Evolutionary conservation across 2,113 vertebrate genomes (phyloP), one percentile per base, ranked within the genome.

Genomic region (Tychaedon coryphoeus): DNA sequence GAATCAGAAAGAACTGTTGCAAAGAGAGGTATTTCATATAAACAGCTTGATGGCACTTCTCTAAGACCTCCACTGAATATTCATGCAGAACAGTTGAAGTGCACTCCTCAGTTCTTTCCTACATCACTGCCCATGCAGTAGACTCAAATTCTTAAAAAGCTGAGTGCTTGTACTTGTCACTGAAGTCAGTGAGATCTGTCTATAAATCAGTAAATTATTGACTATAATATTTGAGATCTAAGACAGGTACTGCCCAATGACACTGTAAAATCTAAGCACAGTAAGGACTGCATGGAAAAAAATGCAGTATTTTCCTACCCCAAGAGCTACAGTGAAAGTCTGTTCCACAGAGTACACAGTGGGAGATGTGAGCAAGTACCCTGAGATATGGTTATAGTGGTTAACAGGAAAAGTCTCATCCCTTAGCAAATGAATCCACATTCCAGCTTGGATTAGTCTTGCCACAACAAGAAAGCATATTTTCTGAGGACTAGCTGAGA

Each of bases 21-120:
- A 88, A 53, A 70, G 54, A 62, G 67, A 75, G 6, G 17, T 38
- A 57, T 54, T 92, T 94, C 31, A 22, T 34, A 58, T n/a, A 34
- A 93, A 56, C 14, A 61, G 83, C 48, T 78, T 72, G 47, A 54
- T 26, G 54, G 62, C 26, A 80, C 10, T 83, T 53, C 64, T 94
- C 23, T 79, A n/a, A 86, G 71, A 29, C 70, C 71, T 76, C 34
- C 75, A 85, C 12, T 64, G 85, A 85, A 50, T 70, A 79, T 57
- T 93, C 83, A 88, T 29, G 89, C 84, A 91, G 93, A 96, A 91
- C 91, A 75, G 42, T 8, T 95, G 84, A 94, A 94, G 90, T 76
- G 82, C 60, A 64, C 56, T 90, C 18, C 78, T 93, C 34, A 74
- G 25, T 50, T 90, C 51, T 48, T 83, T 60, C 33, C 34, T 71